Evolutionary conservation across 2,113 vertebrate species (phyloP).

Genomic region (Oenanthe oenanthe): DNA sequence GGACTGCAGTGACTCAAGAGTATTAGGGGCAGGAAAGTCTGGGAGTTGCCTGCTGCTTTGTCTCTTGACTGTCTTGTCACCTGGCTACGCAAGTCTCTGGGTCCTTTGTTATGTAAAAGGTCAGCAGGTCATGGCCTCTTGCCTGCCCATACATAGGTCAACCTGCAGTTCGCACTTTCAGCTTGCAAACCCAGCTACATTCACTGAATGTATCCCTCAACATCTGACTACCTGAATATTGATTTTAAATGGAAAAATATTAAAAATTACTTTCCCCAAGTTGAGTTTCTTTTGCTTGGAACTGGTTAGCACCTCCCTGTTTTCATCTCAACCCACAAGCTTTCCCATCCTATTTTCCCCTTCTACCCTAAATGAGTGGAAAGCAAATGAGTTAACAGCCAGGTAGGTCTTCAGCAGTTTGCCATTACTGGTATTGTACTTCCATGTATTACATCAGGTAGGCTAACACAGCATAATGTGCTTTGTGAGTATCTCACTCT

Average conservation of each 20-base stretch:
- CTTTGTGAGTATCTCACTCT: neutral
- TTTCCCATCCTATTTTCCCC: neutral
- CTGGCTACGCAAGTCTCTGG: accelerated
- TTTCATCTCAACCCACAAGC: neutral
- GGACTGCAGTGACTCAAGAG: neutral
- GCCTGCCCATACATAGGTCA: neutral
- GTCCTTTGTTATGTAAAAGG: neutral
- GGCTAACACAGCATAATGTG: neutral
- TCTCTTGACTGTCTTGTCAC: neutral
- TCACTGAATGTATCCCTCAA: neutral
- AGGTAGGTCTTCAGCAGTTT: neutral
- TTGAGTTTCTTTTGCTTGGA: neutral
- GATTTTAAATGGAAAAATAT: neutral
- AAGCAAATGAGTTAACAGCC: neutral
- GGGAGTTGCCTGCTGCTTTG: neutral
- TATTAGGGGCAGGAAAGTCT: neutral
- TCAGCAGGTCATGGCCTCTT: neutral
- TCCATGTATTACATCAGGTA: neutral
- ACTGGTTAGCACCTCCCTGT: neutral
- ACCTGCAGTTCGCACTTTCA: neutral
- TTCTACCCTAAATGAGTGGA: neutral
- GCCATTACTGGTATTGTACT: neutral
- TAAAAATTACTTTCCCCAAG: neutral
- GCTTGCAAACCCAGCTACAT: neutral
- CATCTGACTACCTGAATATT: neutral